A percentile compares a stretch with the other conserved stretches of the same genome.
phyloP scores from a whole-genome alignment of 2,888 invertebrate genomes.

The Pyrrhia umbra region DNA sequence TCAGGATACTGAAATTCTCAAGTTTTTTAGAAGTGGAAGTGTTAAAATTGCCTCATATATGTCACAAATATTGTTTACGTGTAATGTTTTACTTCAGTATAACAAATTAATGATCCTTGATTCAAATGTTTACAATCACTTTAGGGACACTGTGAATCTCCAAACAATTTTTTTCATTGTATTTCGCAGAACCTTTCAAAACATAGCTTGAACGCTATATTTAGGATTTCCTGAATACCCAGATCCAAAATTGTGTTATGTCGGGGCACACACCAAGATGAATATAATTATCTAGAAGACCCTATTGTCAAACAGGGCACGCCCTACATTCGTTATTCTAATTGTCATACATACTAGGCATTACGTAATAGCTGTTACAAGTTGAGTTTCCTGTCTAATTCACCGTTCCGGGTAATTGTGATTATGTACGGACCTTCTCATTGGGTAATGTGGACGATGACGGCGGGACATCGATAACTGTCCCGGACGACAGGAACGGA shows the following conservation, averaged over 20 bases:
- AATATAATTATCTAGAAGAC: constrained; percentile 1
- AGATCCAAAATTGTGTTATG: not conserved
- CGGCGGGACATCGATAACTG: constrained; percentile 79
- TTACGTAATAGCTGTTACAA: constrained; percentile 58
- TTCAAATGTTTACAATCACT: constrained; percentile 61
- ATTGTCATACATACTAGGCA: constrained; percentile 33
- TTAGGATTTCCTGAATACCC: not conserved
- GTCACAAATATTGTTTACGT: constrained; percentile 38
- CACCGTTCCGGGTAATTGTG: constrained; percentile 81
- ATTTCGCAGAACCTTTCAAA: not conserved
- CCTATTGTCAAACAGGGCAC: constrained; percentile 7
- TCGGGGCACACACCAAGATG: not conserved
- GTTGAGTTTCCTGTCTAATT: constrained; percentile 78
- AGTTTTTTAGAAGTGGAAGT: constrained; percentile 7
- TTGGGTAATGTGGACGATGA: constrained; percentile 79
- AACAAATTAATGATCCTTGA: constrained; percentile 67
- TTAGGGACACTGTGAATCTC: constrained; percentile 49
- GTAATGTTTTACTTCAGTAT: constrained; percentile 56
- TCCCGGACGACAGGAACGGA: constrained; percentile 79
- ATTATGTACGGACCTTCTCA: constrained; percentile 75
- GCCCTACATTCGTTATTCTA: constrained; percentile 43
- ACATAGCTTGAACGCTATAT: not conserved
- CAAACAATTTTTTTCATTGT: not conserved
- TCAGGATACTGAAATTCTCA: constrained; percentile 15
- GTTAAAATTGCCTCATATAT: constrained; percentile 44